Evolutionary conservation across 1,140 invertebrate genomes (phyloP), one percentile per base, ranked within the genome.

Genomic region (Stenopsyche tienmushanensis): DNA sequence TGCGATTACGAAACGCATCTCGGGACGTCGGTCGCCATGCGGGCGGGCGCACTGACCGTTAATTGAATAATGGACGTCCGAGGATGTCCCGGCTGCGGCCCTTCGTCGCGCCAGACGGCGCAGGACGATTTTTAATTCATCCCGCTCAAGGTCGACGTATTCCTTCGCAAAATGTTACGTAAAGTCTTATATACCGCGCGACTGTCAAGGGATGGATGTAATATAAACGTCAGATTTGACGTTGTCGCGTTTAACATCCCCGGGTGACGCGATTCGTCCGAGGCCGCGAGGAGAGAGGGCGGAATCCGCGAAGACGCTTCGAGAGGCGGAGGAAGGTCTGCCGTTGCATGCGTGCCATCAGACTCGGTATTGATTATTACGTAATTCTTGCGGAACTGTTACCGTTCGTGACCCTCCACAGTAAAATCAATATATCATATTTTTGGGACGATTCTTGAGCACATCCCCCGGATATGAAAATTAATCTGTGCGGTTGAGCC

Each of bases 361-460:
- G 5, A 45, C 44, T 23, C 21, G 23, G 57, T 60, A 47, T 47
- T 60, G 41, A 60, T 60, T 60, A 60, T 60, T 60, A 47, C 42
- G 57, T 60, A 60, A 60, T 60, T 60, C 57, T 60, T 60, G 57
- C 57, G 42, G 57, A 60, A 47, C 25, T 26, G 57, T 47, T 15
- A 17, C 54, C 57, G 57, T 60, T 41, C 57, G 42, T 49, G 57
- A 60, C 57, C 57, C 57, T 60, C 23, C 47, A 25, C 24, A 13
- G 54, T 9, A 42, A 57, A 57, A 57, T 57, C 54, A 23, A 57
- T 57, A 57, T 57, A 1, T 57, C 8, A 7, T 21, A 10, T 21
- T 53, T 53, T 49, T 49, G 13, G 41, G 18, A 44, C 13, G 41
- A 15, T 13, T 44, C 13, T 13, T 44, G 34, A 39, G 34, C 7